phyloP scores from a whole-genome alignment of 2,113 vertebrate genomes.

The Scomber colias region DNA sequence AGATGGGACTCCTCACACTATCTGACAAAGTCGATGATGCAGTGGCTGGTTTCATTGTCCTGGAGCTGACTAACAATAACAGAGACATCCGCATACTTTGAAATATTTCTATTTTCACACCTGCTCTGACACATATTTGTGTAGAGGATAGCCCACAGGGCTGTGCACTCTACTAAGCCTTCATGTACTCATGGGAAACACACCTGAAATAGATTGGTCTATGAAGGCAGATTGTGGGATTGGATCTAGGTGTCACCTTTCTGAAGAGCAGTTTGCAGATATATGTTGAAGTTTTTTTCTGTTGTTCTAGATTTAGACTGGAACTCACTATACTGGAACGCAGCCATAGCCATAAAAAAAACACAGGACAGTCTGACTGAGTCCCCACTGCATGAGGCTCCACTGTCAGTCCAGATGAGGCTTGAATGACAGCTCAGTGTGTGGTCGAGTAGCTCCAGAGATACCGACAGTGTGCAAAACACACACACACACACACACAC shows the following conservation, averaged over 20 bases:
- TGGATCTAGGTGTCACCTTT: neutral
- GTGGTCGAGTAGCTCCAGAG: slow-evolving; percentile 23
- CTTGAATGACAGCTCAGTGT: slow-evolving; percentile 44
- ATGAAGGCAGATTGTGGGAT: neutral
- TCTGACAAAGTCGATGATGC: no score
- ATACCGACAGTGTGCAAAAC: slow-evolving; percentile 20
- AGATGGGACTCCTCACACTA: no score
- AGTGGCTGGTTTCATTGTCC: no score
- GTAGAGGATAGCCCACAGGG: neutral
- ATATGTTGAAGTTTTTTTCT: neutral
- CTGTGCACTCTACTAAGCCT: neutral
- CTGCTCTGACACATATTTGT: no score
- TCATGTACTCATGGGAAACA: neutral
- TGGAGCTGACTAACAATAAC: no score
- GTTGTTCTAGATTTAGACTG: neutral
- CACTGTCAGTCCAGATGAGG: slow-evolving; percentile 31
- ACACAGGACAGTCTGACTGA: neutral
- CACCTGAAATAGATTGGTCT: neutral
- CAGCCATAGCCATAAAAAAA: neutral
- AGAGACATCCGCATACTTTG: no score
- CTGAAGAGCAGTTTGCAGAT: neutral
- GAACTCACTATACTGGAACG: neutral
- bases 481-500: slow-evolving; percentile 5
- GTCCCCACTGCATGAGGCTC: neutral
- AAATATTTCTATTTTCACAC: no score